phyloP scores from a whole-genome alignment of 2,888 invertebrate species.

The Scaptomyza cyrtandrae region DNA sequence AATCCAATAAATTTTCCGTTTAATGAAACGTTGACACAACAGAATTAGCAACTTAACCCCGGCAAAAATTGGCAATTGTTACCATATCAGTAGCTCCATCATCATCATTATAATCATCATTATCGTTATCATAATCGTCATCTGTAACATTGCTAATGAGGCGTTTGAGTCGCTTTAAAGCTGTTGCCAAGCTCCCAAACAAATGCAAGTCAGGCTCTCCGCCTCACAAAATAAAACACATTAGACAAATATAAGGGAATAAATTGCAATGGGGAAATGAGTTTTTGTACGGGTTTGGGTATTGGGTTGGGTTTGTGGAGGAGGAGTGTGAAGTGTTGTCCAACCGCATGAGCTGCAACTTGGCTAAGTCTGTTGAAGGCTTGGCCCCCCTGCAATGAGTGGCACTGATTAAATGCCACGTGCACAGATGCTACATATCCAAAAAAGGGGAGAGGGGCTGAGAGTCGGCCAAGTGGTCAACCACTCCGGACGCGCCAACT shows the following conservation, averaged over 20 bases:
- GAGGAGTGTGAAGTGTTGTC: conserved; percentile 16
- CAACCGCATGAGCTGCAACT: conserved; percentile 75
- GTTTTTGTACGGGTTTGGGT: background rate
- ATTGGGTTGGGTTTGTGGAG: background rate
- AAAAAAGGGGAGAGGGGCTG: background rate
- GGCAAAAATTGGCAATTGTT: conserved; percentile 2
- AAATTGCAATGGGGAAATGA: conserved; percentile 29
- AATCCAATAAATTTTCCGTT: conserved; percentile 68
- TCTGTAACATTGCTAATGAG: conserved; percentile 39
- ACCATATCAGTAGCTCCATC: conserved; percentile 29
- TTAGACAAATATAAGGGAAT: conserved; percentile 40
- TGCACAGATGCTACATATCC: conserved; percentile 50
- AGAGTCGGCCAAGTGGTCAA: conserved; percentile 54
- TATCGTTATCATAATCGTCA: conserved; percentile 7
- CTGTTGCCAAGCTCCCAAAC: conserved; percentile 38
- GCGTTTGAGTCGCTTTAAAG: conserved; percentile 44
- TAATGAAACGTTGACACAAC: conserved; percentile 57
- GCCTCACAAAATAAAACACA: conserved; percentile 14
- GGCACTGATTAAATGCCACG: conserved; percentile 69
- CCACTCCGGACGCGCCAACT: conserved; percentile 35
- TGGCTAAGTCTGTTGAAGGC: conserved; percentile 51
- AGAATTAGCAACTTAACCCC: conserved; percentile 38
- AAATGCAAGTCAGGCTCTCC: conserved; percentile 56
- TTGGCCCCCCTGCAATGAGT: conserved; percentile 45
- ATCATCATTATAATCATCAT: conserved; percentile 6